These are phyloP conservation scores for Ibidorhyncha struthersii DNA, from an alignment of 2,113 vertebrate species.

Conservation along the genomic window DNA sequence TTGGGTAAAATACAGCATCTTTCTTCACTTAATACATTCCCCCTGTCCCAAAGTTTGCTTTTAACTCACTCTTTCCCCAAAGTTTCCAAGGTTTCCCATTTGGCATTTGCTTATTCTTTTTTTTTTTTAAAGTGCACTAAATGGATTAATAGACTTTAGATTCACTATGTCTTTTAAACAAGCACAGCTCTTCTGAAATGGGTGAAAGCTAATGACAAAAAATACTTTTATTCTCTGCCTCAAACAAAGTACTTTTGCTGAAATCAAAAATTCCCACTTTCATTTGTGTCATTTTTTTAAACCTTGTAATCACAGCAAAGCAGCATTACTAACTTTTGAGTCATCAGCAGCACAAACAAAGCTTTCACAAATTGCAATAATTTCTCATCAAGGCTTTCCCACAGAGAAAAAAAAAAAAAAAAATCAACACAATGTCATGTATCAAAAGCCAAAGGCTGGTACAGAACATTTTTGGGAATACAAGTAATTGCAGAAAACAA, in stretches of 20 bases:
- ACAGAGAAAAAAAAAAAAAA: not conserved
- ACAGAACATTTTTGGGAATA: not conserved
- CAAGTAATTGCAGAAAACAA: not conserved
- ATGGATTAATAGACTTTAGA: not conserved
- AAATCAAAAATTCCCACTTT: slow-evolving; percentile 36
- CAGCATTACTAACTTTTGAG: slow-evolving; percentile 58
- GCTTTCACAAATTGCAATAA: slow-evolving; percentile 49
- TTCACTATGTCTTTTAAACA: not conserved
- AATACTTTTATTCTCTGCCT: not conserved
- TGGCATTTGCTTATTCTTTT: not conserved
- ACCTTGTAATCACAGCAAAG: slow-evolving; percentile 16
- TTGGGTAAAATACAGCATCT: not conserved
- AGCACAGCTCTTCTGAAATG: not conserved
- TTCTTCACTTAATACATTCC: not conserved
- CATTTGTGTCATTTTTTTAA: slow-evolving; percentile 33
- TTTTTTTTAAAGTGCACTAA: not conserved
- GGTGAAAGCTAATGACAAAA: not conserved
- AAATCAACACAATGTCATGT: not conserved
- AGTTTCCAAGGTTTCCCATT: not conserved
- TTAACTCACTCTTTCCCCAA: not conserved
- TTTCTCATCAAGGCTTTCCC: slow-evolving; percentile 56
- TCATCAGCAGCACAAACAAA: slow-evolving; percentile 58
- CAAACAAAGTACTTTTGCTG: slow-evolving; percentile 2
- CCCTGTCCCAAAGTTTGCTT: not conserved
- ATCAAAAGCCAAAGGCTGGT: not conserved